Conservation (phyloP, 2,888 invertebrate genomes). For the Strigamia crassipes region DNA sequence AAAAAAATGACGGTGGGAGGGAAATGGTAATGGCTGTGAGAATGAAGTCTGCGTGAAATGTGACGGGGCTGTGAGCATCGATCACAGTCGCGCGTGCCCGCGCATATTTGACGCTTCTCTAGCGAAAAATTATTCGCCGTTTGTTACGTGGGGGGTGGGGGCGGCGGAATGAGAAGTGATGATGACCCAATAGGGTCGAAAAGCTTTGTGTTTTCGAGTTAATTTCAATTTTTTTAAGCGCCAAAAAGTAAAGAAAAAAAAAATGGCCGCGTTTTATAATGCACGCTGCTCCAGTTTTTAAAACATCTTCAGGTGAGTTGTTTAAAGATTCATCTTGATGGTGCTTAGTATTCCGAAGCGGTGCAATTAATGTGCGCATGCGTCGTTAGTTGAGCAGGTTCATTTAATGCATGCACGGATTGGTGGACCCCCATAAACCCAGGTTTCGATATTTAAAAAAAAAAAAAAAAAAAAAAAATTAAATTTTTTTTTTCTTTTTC, state of each 20-base stretch:
- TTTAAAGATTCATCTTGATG: conserved; percentile 10
- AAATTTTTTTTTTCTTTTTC: neutral
- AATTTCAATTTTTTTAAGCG: neutral
- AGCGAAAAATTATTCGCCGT: neutral
- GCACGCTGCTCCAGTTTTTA: neutral
- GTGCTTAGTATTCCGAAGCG: neutral
- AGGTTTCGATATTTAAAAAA: neutral
- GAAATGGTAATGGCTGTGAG: neutral
- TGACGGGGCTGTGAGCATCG: conserved; percentile 15
- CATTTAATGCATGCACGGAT: conserved; percentile 26
- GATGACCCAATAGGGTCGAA: neutral
- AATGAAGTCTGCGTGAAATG: conserved; percentile 28
- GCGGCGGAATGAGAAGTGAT: neutral
- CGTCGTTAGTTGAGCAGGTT: conserved; percentile 26
- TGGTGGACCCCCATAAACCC: conserved; percentile 17
- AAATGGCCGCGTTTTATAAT: too few species aligned
- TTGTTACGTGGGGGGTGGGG: neutral
- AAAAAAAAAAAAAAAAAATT: too few species aligned
- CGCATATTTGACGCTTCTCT: conserved; percentile 10
- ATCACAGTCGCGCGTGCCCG: conserved; percentile 6
- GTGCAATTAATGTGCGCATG: conserved; percentile 29
- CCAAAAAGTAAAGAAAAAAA: too few species aligned
- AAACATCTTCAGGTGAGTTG: neutral
- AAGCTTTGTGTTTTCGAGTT: too few species aligned
- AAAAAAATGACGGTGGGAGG: neutral